Evolutionary conservation across 2,888 invertebrate species (phyloP).

Genomic region (Drosophila cracens): DNA sequence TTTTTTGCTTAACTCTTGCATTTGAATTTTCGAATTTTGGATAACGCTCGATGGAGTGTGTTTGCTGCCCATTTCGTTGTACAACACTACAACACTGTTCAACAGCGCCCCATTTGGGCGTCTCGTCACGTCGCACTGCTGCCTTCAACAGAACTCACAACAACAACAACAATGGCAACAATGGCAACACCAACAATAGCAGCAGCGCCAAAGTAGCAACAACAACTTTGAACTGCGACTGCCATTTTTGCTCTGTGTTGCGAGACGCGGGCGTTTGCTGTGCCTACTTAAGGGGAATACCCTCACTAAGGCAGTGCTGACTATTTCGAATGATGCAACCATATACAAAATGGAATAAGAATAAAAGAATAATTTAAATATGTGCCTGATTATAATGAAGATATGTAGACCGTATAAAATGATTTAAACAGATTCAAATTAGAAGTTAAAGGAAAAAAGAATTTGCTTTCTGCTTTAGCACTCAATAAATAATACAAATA

Average conservation of each 20-base stretch:
- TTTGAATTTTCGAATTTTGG: conserved; percentile 22
- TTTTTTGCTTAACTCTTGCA: conserved; percentile 27
- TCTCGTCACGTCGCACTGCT: conserved; percentile 78
- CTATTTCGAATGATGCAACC: background rate
- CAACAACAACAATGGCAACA: conserved; percentile 14
- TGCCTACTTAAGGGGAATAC: conserved; percentile 43
- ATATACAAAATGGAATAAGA: rapidly evolving
- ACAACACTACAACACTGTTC: conserved; percentile 31
- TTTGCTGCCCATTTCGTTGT: conserved; percentile 45
- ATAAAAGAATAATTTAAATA: background rate
- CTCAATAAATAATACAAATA: too few species aligned
- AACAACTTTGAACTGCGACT: conserved; percentile 26
- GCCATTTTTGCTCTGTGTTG: conserved; percentile 57
- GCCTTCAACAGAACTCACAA: conserved; percentile 73
- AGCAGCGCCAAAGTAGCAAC: conserved; percentile 8
- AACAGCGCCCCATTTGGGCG: conserved; percentile 72
- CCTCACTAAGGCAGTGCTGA: conserved; percentile 2
- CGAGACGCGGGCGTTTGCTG: conserved; percentile 54
- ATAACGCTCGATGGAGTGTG: conserved; percentile 31
- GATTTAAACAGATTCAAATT: too few species aligned
- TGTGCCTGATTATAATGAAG: background rate
- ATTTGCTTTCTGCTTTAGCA: too few species aligned
- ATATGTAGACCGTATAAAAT: too few species aligned
- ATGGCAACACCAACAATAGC: conserved; percentile 18
- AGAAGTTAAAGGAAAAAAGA: too few species aligned